Evolutionary conservation across 2,113 vertebrate species (phyloP).

Genomic region (Notarius lentiginosus): DNA sequence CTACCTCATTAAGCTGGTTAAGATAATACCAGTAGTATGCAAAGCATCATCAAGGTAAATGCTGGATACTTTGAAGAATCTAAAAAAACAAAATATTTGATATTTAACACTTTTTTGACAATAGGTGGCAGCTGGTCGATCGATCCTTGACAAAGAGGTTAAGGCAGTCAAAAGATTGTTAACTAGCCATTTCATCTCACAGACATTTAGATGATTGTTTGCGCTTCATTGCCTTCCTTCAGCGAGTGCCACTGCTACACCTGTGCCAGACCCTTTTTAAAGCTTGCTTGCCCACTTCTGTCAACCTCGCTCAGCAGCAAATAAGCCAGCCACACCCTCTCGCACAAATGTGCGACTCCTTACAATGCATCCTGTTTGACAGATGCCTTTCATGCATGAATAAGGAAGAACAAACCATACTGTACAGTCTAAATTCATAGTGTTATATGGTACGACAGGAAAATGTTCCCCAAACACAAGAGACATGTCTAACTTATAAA

Average conservation of each 20-base stretch:
- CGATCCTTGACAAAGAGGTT: slow-evolving; percentile 79
- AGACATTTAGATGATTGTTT: slow-evolving; percentile 82
- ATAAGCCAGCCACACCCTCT: slow-evolving; percentile 16
- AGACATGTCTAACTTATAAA: neutral
- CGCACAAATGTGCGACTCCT: slow-evolving; percentile 15
- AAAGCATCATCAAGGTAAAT: too few relatives aligned
- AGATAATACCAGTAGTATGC: too few relatives aligned
- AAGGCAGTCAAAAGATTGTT: slow-evolving; percentile 82
- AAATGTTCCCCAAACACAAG: neutral
- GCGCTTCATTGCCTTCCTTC: slow-evolving; percentile 72
- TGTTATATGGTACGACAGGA: neutral
- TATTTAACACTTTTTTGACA: too few relatives aligned
- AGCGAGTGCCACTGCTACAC: slow-evolving; percentile 68
- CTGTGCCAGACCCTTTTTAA: slow-evolving; percentile 70
- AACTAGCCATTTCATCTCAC: slow-evolving; percentile 81
- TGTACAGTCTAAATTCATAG: neutral
- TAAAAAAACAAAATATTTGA: too few relatives aligned
- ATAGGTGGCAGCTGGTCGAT: slow-evolving; percentile 78
- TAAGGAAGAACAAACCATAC: slow-evolving; percentile 29
- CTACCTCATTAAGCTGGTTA: too few relatives aligned
- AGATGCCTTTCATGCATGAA: slow-evolving; percentile 44
- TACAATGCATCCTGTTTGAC: slow-evolving; percentile 33
- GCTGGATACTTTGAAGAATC: too few relatives aligned
- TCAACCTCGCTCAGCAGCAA: slow-evolving; percentile 54
- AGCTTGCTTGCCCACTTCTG: slow-evolving; percentile 58